These are phyloP conservation scores for Telenomus remus DNA, from an alignment of 1,140 invertebrate species.

Conservation along the genomic window DNA sequence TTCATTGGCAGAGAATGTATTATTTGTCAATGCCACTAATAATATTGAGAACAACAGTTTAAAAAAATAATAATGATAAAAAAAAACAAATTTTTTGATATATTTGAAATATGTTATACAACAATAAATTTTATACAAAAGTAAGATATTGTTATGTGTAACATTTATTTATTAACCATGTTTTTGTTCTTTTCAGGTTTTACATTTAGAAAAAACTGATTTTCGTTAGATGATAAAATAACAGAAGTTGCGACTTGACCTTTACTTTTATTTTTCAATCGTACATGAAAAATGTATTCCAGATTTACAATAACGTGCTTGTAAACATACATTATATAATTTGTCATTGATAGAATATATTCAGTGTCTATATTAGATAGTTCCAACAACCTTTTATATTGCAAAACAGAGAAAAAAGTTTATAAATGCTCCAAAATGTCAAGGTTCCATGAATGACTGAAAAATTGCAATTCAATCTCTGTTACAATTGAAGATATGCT, in stretches of 20 bases:
- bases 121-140: constrained; percentile 59
- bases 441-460: no score
- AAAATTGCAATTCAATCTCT: no score
- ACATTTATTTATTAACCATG: constrained; percentile 44
- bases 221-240: background rate
- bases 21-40: constrained; percentile 52
- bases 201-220: background rate
- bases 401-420: background rate
- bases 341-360: constrained; percentile 25
- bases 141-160: constrained; percentile 35
- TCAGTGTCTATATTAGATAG: constrained; percentile 16
- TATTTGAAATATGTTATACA: constrained; percentile 51
- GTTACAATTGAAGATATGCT: no score
- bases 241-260: constrained; percentile 9
- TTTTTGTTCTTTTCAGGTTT: constrained; percentile 9
- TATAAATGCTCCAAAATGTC: background rate
- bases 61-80: constrained; percentile 18
- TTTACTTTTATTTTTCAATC: constrained; percentile 40
- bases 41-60: constrained; percentile 49
- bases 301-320: constrained; percentile 30
- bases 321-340: constrained; percentile 36
- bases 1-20: constrained; percentile 43
- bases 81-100: constrained; percentile 40
- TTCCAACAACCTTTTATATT: constrained; percentile 2
- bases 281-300: constrained; percentile 43